Conservation (phyloP, 2,113 vertebrate genomes). For the Meriones unguiculatus region DNA sequence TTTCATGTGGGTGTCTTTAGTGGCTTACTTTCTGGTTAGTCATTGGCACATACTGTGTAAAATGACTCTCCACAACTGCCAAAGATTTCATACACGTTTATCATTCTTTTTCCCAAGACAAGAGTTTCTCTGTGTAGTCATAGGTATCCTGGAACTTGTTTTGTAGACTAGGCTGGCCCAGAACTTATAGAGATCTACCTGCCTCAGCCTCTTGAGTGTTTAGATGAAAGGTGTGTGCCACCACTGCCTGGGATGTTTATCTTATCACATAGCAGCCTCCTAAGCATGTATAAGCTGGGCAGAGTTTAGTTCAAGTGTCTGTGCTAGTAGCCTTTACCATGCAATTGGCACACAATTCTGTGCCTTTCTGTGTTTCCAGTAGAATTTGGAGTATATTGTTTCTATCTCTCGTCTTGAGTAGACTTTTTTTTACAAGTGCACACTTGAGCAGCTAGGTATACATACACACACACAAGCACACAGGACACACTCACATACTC, state of each 20-base stretch:
- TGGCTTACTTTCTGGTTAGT: not conserved
- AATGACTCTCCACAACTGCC: constrained; percentile 16
- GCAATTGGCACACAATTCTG: not conserved
- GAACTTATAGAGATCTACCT: too few relatives aligned
- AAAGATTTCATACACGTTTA: too few relatives aligned
- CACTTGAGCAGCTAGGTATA: not conserved
- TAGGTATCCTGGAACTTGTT: too few relatives aligned
- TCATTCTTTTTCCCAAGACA: too few relatives aligned
- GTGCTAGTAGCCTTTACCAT: not conserved
- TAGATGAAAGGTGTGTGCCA: too few relatives aligned
- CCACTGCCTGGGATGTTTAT: not conserved
- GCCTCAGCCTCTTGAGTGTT: too few relatives aligned
- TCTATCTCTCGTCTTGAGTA: constrained; percentile 27
- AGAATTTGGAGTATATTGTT: not conserved
- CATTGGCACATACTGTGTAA: not conserved
- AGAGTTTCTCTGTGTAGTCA: too few relatives aligned
- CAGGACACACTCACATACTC: not conserved
- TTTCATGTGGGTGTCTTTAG: not conserved
- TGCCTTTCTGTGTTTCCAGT: not conserved
- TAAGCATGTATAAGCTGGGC: not conserved
- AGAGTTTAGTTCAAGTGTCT: not conserved
- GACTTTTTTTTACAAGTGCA: not conserved
- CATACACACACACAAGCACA: not conserved
- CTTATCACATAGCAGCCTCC: not conserved
- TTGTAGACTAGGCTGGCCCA: too few relatives aligned